These are phyloP conservation scores for Drosophila ohnishii DNA, from an alignment of 1,140 invertebrate species.

Conservation along the genomic window DNA sequence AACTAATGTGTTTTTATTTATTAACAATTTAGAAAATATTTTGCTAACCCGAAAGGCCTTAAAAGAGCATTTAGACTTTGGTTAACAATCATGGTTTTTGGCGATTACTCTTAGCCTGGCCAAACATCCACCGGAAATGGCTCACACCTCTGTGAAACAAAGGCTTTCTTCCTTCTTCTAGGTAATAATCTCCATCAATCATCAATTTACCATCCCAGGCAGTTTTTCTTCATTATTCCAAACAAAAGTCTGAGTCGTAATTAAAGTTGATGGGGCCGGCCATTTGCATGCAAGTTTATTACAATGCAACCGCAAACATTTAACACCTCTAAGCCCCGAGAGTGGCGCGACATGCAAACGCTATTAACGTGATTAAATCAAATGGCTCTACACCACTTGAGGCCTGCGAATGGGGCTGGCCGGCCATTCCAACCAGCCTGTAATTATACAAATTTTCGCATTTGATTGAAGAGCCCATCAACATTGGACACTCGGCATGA, in stretches of 20 bases:
- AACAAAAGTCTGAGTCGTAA: constrained; percentile 44
- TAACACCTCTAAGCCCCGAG: constrained; percentile 63
- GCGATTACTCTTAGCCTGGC: constrained; percentile 11
- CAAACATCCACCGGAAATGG: constrained; percentile 43
- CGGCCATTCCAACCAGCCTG: constrained; percentile 27
- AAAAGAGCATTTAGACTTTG: constrained; percentile 10
- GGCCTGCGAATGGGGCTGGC: constrained; percentile 16
- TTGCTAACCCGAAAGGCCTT: neutral
- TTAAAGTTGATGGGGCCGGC: constrained; percentile 67
- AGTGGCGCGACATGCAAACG: constrained; percentile 68
- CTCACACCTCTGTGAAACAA: constrained; percentile 38
- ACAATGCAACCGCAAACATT: constrained; percentile 69
- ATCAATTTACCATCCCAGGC: constrained; percentile 51
- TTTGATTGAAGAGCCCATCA: constrained; percentile 70
- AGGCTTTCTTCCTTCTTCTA: constrained; percentile 4
- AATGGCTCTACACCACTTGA: constrained; percentile 47
- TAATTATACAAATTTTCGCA: constrained; percentile 77
- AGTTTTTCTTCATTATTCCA: constrained; percentile 57
- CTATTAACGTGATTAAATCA: constrained; percentile 80
- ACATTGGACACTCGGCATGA: constrained; percentile 42
- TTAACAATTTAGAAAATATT: neutral
- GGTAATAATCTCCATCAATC: constrained; percentile 57
- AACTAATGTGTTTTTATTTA: constrained; percentile 41
- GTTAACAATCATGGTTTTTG: constrained; percentile 29
- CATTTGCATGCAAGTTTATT: constrained; percentile 68